Conservation (phyloP, 2,113 vertebrate genomes). For the Prionailurus bengalensis region DNA sequence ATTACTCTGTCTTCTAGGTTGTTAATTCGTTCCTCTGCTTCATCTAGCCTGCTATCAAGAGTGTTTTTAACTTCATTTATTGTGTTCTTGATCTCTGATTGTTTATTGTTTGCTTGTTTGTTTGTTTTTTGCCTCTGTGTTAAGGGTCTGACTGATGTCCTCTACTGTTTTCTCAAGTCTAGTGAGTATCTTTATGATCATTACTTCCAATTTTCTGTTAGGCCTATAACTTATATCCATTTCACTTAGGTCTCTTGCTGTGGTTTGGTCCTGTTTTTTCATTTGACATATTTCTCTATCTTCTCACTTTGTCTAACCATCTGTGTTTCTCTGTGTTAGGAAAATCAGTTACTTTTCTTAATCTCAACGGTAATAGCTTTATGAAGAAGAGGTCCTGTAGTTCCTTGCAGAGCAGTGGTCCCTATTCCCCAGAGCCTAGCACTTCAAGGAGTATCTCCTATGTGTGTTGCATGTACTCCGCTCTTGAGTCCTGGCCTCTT, state of each 20-base stretch:
- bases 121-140: too few species aligned
- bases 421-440: background rate
- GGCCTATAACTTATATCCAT: background rate
- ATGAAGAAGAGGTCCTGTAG: background rate
- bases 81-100: too few species aligned
- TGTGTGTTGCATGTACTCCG: background rate
- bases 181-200: background rate
- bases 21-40: too few species aligned
- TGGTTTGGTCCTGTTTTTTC: background rate
- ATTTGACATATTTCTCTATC: background rate
- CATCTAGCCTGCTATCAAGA: too few species aligned
- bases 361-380: background rate
- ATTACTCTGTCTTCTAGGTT: too few species aligned
- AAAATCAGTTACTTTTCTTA: background rate
- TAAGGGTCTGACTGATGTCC: too few species aligned
- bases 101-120: too few species aligned
- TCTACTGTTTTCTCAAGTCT: background rate
- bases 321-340: background rate
- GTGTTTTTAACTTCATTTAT: too few species aligned
- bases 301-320: background rate
- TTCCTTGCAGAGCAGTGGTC: background rate
- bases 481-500: background rate
- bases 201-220: background rate
- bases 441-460: background rate
- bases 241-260: background rate